Percentiles rank a stretch among this genome's conserved stretches.
Evolutionary conservation across 1,140 invertebrate genomes (phyloP).

Genomic region (Euglossa dilemma): DNA sequence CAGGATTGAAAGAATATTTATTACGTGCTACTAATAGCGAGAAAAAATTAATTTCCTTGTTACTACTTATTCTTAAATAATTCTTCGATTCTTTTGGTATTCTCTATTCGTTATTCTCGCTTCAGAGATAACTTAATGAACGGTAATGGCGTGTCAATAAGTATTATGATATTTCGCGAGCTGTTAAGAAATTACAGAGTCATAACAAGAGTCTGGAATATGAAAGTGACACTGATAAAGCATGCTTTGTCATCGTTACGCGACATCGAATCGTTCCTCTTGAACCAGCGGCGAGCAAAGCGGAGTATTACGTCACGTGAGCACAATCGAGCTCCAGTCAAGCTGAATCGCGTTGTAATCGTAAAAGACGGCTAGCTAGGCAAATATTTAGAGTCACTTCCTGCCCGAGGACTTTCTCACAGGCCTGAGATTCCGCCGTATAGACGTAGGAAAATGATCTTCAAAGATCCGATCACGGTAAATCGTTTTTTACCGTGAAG

Average conservation of each 20-base stretch:
- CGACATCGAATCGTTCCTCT: constrained; percentile 13
- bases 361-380: constrained; percentile 55
- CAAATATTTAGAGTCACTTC: constrained; percentile 80
- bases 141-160: too few species aligned
- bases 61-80: too few species aligned
- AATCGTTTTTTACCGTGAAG: constrained; percentile 3
- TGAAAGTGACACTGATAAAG: neutral
- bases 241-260: neutral
- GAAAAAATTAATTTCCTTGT: too few species aligned
- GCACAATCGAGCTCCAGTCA: constrained; percentile 57
- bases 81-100: too few species aligned
- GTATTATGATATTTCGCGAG: too few species aligned
- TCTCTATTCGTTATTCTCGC: too few species aligned
- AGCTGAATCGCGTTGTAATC: constrained; percentile 54
- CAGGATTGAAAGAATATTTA: too few species aligned
- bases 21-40: too few species aligned
- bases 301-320: constrained; percentile 44
- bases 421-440: constrained; percentile 26
- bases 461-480: constrained; percentile 11
- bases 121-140: too few species aligned
- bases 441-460: constrained; percentile 33
- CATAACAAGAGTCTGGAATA: neutral
- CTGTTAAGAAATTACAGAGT: neutral
- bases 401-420: constrained; percentile 66
- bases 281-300: neutral